phyloP scores from a whole-genome alignment of 2,888 invertebrate species.

The Abrostola tripartita region DNA sequence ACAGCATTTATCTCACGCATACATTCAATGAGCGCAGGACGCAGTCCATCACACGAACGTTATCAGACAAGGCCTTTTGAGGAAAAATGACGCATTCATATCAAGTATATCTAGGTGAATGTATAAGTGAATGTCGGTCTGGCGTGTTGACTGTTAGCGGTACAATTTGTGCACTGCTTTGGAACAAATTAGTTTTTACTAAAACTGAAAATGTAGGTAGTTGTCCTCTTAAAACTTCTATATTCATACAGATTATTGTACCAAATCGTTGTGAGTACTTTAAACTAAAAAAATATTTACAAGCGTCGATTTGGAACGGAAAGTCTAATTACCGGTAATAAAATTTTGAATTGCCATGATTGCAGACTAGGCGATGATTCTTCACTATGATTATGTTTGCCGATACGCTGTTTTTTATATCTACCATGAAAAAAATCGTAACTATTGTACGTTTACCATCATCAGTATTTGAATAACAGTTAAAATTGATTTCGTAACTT shows the following conservation, averaged over 20 bases:
- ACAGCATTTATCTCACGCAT: conserved; percentile 40
- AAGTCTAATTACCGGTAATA: conserved; percentile 67
- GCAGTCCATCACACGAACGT: conserved; percentile 46
- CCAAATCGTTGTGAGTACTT: conserved; percentile 37
- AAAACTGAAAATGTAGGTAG: conserved; percentile 16
- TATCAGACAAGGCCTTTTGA: conserved; percentile 51
- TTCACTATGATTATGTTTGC: conserved; percentile 52
- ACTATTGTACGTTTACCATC: conserved; percentile 40
- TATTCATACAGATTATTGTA: conserved; percentile 34
- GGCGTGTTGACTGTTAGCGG: conserved; percentile 19
- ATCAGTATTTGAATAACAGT: conserved; percentile 28
- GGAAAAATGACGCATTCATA: conserved; percentile 42
- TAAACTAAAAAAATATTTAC: conserved; percentile 54
- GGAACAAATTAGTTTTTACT: conserved; percentile 18
- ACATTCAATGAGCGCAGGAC: conserved; percentile 34
- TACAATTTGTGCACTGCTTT: conserved; percentile 9
- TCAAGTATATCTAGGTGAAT: conserved; percentile 15
- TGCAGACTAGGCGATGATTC: conserved; percentile 52
- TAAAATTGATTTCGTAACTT: conserved; percentile 25
- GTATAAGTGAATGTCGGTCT: conserved; percentile 16
- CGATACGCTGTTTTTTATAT: conserved; percentile 46
- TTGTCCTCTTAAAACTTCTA: conserved; percentile 28
- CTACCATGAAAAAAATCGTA: conserved; percentile 15
- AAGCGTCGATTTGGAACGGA: conserved; percentile 58
- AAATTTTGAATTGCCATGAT: conserved; percentile 62